Evolutionary conservation across 2,113 vertebrate species (phyloP).

Genomic region (Carassius gibelio): DNA sequence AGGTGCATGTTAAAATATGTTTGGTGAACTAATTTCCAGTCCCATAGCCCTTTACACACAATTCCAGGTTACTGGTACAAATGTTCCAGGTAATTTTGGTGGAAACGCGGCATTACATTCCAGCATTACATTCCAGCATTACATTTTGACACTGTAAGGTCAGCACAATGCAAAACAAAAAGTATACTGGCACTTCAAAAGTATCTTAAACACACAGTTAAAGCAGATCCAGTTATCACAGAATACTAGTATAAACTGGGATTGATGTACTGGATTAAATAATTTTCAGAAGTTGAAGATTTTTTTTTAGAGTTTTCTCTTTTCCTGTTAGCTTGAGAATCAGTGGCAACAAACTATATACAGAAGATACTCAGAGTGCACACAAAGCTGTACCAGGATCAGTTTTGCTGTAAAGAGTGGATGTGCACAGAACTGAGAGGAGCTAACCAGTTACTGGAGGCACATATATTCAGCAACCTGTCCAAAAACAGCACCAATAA

Average conservation of each 20-base stretch:
- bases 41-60: constrained; percentile 71
- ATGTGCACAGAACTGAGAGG: constrained; percentile 36
- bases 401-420: constrained; percentile 4
- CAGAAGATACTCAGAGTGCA: not conserved
- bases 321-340: constrained; percentile 13
- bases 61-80: constrained; percentile 47
- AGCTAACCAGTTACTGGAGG: constrained; percentile 7
- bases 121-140: constrained; percentile 23
- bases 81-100: no score
- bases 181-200: constrained; percentile 39
- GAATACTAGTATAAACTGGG: not conserved
- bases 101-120: no score
- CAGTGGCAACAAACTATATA: not conserved
- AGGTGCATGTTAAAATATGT: constrained; percentile 75
- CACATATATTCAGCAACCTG: not conserved
- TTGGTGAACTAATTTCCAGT: constrained; percentile 53
- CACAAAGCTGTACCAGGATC: constrained; percentile 13
- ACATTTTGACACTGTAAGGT: constrained; percentile 65
- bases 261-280: not conserved
- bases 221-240: constrained; percentile 12
- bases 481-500: constrained; percentile 16
- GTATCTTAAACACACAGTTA: constrained; percentile 28
- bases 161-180: constrained; percentile 56
- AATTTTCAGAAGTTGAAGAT: not conserved
- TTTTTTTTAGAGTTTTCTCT: not conserved